Evolutionary conservation across 2,888 invertebrate species (phyloP).

Genomic region (Pseudanteris insignis): DNA sequence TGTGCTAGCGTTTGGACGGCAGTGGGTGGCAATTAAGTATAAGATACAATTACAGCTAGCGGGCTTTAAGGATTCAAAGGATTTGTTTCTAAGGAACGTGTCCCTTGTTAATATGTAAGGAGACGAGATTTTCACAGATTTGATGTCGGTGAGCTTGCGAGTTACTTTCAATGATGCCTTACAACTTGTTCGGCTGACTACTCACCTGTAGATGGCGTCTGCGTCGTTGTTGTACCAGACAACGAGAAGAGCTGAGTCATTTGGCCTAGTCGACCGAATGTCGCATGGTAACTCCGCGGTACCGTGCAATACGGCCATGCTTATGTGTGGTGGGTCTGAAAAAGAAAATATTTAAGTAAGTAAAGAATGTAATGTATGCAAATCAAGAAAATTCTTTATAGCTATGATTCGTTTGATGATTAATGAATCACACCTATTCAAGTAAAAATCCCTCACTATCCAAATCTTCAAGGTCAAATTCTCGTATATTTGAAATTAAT

Average conservation of each 20-base stretch:
- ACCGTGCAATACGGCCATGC: conserved; percentile 79
- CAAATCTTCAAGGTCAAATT: no score
- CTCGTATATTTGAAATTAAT: background rate
- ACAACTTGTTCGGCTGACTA: conserved; percentile 8
- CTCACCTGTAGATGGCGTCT: conserved; percentile 86
- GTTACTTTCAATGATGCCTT: background rate
- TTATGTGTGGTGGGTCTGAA: conserved; percentile 71
- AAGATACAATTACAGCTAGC: conserved; percentile 10
- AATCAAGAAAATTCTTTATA: background rate
- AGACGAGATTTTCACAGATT: conserved; percentile 14
- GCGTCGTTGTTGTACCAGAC: conserved; percentile 91
- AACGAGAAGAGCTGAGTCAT: conserved; percentile 84
- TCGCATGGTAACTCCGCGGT: conserved; percentile 87
- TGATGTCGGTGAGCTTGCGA: background rate
- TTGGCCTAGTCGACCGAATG: conserved; percentile 78
- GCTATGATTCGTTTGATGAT: no score
- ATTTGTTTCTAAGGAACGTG: no score
- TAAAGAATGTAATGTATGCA: no score
- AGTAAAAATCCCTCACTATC: no score
- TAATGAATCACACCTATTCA: no score
- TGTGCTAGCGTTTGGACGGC: conserved; percentile 13
- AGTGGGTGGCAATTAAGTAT: conserved; percentile 21
- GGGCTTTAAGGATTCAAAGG: no score
- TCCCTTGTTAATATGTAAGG: conserved; percentile 28
- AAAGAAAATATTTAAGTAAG: conserved; percentile 51